Base-by-base conservation (phyloP, 1,140 invertebrate genomes). In the Pseudomyrmex pallidus region DNA sequence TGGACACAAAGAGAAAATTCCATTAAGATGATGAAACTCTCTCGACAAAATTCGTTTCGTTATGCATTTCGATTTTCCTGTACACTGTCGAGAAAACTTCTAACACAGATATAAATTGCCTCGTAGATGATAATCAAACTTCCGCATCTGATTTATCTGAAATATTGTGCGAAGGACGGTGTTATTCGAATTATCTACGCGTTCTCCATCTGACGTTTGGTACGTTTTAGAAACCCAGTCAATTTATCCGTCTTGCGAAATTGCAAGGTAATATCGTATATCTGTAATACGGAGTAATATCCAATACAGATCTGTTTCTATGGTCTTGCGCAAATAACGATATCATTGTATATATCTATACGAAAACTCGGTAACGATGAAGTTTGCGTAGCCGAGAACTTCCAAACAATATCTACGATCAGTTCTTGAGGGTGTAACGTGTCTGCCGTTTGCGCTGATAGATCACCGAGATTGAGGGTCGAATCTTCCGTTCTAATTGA, bases 181-280 rank as follows among this genome's bases (percentile, higher is more conserved):
- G 50, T 80, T 59, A 80, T 50, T 13, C 20, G 76, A 80, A 54
- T 59, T 70, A 35, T 4, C 3, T 35, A 35, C 35, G 35, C 35
- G 35, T 35, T 35, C 35, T 35, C 35, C 35, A 0, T 59, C 9
- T 8, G 15, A 8, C n/a, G 35, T 35, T 35, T 35, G 35, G 35
- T 35, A 17, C 54, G 44, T 80, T 80, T 80, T 80, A 59, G 76
- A 80, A 80, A 67, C 15, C 3, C 54, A 72, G 44, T 56, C 66
- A 80, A 70, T 80, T 70, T 80, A 80, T 80, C 20, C 76, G 67
- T 72, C 66, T 35, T 35, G 68, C 44, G 76, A 59, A 61, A 80
- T 72, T 50, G 66, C 35, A 54, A 44, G 44, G 20, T 20, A 80
- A 59, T 80, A 72, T 35, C 54, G 72, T 50, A 44, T 80, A 20